Conservation (phyloP, 2,113 vertebrate species). For the Leucopternis melanops region DNA sequence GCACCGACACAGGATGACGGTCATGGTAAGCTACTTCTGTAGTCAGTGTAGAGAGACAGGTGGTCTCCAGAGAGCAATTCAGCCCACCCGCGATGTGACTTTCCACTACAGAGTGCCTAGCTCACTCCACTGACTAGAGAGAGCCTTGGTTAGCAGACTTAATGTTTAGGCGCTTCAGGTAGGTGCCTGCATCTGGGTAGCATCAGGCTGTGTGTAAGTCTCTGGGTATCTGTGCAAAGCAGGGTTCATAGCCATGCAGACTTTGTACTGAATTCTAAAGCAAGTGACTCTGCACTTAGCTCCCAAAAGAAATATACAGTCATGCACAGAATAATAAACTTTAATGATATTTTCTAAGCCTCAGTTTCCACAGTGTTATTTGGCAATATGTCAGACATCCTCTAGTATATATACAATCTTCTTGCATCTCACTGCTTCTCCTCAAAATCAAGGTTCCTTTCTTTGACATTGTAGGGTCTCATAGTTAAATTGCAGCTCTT, state of each 20-base stretch:
- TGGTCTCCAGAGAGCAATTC: neutral
- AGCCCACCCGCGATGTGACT: neutral
- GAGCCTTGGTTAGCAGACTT: neutral
- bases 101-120: neutral
- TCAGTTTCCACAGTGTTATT: accelerated
- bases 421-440: neutral
- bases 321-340: neutral
- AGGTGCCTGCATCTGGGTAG: neutral
- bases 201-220: neutral
- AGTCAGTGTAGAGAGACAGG: neutral
- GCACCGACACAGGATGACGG: neutral
- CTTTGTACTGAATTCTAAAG: neutral
- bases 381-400: neutral
- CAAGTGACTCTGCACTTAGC: neutral
- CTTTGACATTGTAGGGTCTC: neutral
- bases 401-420: neutral
- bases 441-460: neutral
- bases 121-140: neutral
- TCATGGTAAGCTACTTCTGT: neutral
- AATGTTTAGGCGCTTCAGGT: neutral
- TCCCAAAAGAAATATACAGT: neutral
- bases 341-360: neutral
- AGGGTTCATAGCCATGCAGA: neutral
- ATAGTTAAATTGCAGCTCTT: neutral
- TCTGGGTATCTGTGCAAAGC: neutral